These are phyloP conservation scores for Ophioninae sp. DNA, from an alignment of 2,888 invertebrate species.

Conservation along the genomic window DNA sequence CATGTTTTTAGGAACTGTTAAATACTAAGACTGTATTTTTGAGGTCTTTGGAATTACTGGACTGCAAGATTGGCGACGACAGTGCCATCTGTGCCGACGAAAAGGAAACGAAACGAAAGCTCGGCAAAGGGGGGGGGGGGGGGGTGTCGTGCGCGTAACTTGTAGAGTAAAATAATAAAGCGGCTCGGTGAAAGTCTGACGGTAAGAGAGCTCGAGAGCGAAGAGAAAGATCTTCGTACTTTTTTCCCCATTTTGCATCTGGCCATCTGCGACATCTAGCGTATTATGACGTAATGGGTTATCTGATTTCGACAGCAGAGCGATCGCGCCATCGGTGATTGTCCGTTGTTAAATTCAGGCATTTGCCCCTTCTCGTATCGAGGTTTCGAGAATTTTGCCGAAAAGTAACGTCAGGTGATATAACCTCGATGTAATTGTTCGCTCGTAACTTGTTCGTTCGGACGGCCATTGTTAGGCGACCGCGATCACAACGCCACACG, in stretches of 20 bases:
- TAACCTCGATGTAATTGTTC: background rate
- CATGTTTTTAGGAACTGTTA: too few relatives aligned
- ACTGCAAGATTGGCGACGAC: constrained; percentile 1
- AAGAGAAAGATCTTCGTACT: constrained; percentile 37
- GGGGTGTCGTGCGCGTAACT: background rate
- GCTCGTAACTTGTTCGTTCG: background rate
- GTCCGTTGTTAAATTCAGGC: constrained; percentile 1
- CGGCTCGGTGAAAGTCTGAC: constrained; percentile 59
- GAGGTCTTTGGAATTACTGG: too few relatives aligned
- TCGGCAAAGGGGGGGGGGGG: background rate
- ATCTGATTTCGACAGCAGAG: constrained; percentile 34
- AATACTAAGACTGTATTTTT: too few relatives aligned
- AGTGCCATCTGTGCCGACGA: constrained; percentile 10
- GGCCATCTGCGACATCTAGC: constrained; percentile 44
- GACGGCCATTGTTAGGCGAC: background rate
- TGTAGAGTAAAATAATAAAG: constrained; percentile 39
- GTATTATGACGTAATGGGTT: constrained; percentile 51
- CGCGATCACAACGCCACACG: background rate
- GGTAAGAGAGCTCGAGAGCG: constrained; percentile 31
- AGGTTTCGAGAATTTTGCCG: background rate
- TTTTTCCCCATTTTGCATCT: constrained; percentile 49
- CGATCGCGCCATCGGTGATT: background rate
- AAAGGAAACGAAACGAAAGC: too few relatives aligned
- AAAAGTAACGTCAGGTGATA: background rate
- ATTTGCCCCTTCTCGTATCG: background rate